Evolutionary conservation across 2,888 invertebrate genomes (phyloP), one percentile per base, ranked within the genome.

Genomic region (Agriopis marginaria): DNA sequence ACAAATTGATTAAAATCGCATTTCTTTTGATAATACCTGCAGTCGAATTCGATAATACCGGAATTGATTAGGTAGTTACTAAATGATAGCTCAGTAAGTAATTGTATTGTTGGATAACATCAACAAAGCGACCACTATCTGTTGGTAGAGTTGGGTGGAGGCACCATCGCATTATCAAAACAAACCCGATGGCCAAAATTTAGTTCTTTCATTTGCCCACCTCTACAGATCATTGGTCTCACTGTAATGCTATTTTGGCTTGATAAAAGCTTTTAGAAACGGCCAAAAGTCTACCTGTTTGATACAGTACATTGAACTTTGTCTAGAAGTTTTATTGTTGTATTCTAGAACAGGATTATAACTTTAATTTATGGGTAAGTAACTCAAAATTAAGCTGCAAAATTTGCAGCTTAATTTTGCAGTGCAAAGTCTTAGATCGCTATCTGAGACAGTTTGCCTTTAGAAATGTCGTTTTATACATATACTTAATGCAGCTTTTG

Each of bases 271-370:
- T 45, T 58, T 58, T 47, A 58, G 45, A 39, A 49, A 60, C 39
- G 12, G 49, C 60, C 49, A 49, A 50, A 49, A 47, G 14, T 40
- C 4, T 60, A 60, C 60, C 60, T 49, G 60, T 60, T 60, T 60
- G 14, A 60, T 49, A 49, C 47, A 60, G 60, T 60, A 2, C 60
- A 14, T 49, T 60, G 49, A 60, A 60, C 60, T 49, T 47, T 63
- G 68, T 71, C 45, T 64, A 67, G 56, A 68, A 63, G 71, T 70
- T 75, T 74, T 70, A 71, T 73, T 54, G 65, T 71, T 65, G 54
- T 59, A 64, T 32, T 23, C 59, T 42, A 63, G 58, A 65, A 75
- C 64, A 23, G 58, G 58, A 7, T 51, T 58, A 7, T 17, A 14
- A 7, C 45, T 23, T 58, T 23, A 47, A 45, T 58, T 45, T 45